Base-by-base conservation (phyloP, 1,140 invertebrate genomes). In the Aplysia californica region DNA sequence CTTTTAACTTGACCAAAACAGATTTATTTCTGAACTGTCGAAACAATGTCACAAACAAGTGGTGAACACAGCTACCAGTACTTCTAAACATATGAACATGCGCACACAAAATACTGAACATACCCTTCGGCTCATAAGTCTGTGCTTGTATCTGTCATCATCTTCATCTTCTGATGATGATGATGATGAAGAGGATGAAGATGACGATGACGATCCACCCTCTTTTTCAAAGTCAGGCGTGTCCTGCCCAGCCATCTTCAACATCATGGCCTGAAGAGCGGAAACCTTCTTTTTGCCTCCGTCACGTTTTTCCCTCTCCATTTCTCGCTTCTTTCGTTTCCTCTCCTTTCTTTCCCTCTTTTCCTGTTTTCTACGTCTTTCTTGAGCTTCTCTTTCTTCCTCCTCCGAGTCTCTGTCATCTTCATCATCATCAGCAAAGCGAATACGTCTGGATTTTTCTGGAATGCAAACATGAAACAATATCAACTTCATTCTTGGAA, bases 191-290 rank as follows among this genome's bases (percentile, higher is more conserved):
- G 70, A 72, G 39, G 33, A 59, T 3, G 72, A 50, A 1, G 38
- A 1, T 0, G 58, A 65, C 2, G 72, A 64, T 29, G 18, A 15
- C 44, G 26, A 33, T 18, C 39, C 41, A 3, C 41, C 88, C 91
- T 96, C 95, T 85, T 95, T 95, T 94, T 96, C 96, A 84, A 96
- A 96, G 59, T 95, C 93, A 83, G 97, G 95, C n/a, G 96, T 94
- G 85, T 96, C 95, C 90, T 97, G 95, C 2, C 95, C 95, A 23
- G 95, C 94, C 84, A 96, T 92, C 68, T 84, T 78, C 65, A 96
- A 91, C 94, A 96, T 96, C 85, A 94, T 93, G 78, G 95, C 94
- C 81, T 96, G 95, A 18, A 96, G 85, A 0, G 94, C 94, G 83
- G 95, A 94, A 0, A 92, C 84, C 36, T 82, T 82, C 29, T 82